Conservation (phyloP, 2,797 vertebrate species). For the Rhodeus uyekii region DNA sequence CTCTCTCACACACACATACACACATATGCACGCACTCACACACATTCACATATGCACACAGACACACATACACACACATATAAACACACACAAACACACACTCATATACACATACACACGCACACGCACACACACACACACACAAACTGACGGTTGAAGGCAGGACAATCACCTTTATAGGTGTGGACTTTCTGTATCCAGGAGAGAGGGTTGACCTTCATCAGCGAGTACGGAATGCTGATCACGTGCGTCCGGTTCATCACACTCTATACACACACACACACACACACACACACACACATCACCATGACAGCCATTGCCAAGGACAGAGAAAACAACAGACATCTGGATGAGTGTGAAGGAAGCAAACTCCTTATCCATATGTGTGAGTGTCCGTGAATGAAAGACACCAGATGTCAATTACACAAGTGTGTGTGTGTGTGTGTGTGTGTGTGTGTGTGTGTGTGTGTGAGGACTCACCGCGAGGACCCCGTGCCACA, state of each 20-base stretch:
- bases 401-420: not conserved
- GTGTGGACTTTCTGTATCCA: constrained; percentile 96
- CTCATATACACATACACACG: too few relatives aligned
- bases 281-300: not conserved
- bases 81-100: too few relatives aligned
- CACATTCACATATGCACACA: too few relatives aligned
- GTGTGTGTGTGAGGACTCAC: constrained; percentile 74
- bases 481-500: constrained; percentile 93
- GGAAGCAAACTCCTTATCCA: not conserved
- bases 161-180: constrained; percentile 85
- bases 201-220: constrained; percentile 97
- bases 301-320: constrained; percentile 34
- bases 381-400: constrained; percentile 9
- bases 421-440: constrained; percentile 2
- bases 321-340: constrained; percentile 3
- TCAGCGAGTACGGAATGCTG: constrained; percentile 94
- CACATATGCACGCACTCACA: too few relatives aligned
- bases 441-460: not conserved
- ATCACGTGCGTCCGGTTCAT: constrained; percentile 96
- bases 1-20: not conserved
- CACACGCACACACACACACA: too few relatives aligned
- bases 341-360: not conserved
- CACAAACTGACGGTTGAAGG: too few relatives aligned
- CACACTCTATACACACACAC: constrained; percentile 79
- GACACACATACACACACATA: too few relatives aligned